A percentile compares a stretch with the other conserved stretches of the same genome.
phyloP scores from a whole-genome alignment of 1,140 invertebrate species.

The Octopus sinensis region DNA sequence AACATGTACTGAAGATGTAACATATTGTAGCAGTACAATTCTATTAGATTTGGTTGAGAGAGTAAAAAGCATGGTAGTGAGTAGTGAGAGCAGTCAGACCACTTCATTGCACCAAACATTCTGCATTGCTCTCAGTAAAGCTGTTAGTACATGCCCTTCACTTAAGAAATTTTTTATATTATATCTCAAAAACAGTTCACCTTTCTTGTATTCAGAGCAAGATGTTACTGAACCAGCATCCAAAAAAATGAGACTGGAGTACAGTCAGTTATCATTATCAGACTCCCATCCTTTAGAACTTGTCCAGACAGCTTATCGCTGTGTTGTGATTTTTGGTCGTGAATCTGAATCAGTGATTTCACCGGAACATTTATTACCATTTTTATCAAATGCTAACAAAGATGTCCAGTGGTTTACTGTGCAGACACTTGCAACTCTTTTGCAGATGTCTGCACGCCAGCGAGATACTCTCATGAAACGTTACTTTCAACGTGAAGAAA shows the following conservation, averaged over 20 bases:
- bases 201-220: not conserved
- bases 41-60: constrained; percentile 37
- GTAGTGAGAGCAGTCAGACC: not conserved
- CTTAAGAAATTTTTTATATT: constrained; percentile 18
- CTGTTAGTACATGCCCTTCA: constrained; percentile 22
- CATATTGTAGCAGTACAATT: constrained; percentile 27
- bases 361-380: constrained; percentile 24
- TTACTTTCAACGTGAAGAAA: constrained; percentile 32
- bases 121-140: constrained; percentile 27
- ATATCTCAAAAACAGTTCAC: not conserved
- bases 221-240: not conserved
- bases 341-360: constrained; percentile 9
- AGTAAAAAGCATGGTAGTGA: constrained; percentile 17
- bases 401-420: constrained; percentile 34
- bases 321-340: constrained; percentile 20
- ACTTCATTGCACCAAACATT: constrained; percentile 24
- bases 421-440: constrained; percentile 27
- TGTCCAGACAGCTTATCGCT: constrained; percentile 23
- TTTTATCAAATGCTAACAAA: constrained; percentile 21
- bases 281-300: not conserved
- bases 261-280: not conserved
- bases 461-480: constrained; percentile 29
- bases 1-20: constrained; percentile 35
- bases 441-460: constrained; percentile 32
- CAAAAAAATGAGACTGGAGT: not conserved